Conservation (phyloP, 2,888 invertebrate genomes). For the Hypena proboscidalis region DNA sequence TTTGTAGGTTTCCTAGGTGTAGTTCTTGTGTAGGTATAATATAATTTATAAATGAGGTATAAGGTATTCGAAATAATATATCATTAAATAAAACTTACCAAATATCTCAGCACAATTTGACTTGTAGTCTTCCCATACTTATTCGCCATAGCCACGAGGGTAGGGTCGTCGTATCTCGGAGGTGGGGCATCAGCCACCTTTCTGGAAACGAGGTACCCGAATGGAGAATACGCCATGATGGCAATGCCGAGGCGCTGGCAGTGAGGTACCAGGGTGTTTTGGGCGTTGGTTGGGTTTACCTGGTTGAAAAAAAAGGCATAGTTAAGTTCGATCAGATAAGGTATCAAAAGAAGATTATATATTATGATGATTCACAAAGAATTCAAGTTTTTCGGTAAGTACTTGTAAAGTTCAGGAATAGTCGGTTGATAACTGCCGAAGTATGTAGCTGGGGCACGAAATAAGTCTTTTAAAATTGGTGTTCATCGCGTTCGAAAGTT, state of each 20-base stretch:
- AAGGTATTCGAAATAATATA: not conserved
- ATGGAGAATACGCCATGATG: constrained; percentile 90
- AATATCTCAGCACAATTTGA: constrained; percentile 88
- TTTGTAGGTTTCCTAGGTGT: no score
- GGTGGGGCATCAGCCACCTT: constrained; percentile 56
- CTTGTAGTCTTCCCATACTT: constrained; percentile 88
- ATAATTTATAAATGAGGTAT: no score
- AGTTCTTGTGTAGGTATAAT: no score
- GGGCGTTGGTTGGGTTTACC: constrained; percentile 88
- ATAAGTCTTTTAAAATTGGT: no score
- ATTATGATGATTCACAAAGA: no score
- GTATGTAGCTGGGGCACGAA: no score
- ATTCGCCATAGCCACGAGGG: constrained; percentile 81
- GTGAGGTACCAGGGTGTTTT: constrained; percentile 88
- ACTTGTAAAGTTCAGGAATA: no score
- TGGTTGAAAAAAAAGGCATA: constrained; percentile 65
- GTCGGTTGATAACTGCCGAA: no score
- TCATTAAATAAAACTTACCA: constrained; percentile 75
- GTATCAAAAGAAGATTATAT: not conserved
- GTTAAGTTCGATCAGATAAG: not conserved
- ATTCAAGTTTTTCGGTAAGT: no score
- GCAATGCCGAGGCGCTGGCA: constrained; percentile 87
- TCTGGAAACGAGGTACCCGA: constrained; percentile 79
- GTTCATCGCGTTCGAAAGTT: no score
- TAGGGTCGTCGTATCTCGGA: constrained; percentile 82